Percentiles rank a stretch among this genome's conserved stretches.
Evolutionary conservation across 2,888 invertebrate species (phyloP).

Genomic region (Peribatodes rhomboidaria): DNA sequence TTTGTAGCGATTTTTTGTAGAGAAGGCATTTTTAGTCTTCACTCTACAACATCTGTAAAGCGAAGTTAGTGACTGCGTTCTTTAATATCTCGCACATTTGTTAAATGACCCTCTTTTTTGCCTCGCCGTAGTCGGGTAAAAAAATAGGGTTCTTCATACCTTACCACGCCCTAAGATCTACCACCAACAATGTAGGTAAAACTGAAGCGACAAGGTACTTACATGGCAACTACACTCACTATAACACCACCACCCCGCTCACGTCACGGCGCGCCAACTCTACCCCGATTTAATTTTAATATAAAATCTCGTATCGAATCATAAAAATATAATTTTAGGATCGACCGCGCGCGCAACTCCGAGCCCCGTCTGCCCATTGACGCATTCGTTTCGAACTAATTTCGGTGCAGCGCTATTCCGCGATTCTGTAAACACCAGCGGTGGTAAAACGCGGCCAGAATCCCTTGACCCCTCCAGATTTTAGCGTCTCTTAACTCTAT

Average conservation of each 20-base stretch:
- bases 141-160: not conserved
- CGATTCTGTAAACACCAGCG: conserved; percentile 84
- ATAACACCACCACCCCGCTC: conserved; percentile 55
- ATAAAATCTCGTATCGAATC: conserved; percentile 79
- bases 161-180: conserved; percentile 12
- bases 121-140: too few relatives aligned
- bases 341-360: conserved; percentile 70
- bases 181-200: conserved; percentile 10
- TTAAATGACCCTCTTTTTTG: too few relatives aligned
- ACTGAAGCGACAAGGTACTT: conserved; percentile 47
- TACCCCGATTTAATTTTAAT: conserved; percentile 77
- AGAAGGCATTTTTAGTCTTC: too few relatives aligned
- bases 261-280: conserved; percentile 68
- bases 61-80: too few relatives aligned
- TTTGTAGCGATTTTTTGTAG: too few relatives aligned
- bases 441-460: conserved; percentile 68
- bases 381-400: conserved; percentile 85
- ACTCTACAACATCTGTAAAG: too few relatives aligned
- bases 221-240: conserved; percentile 49
- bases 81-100: too few relatives aligned
- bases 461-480: conserved; percentile 60
- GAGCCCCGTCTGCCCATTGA: conserved; percentile 79
- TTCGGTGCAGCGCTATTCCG: conserved; percentile 85
- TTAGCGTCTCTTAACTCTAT: conserved; percentile 48
- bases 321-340: conserved; percentile 82